Percentiles rank a stretch among this genome's conserved stretches.
phyloP scores from a whole-genome alignment of 2,797 vertebrate species.

The Trachurus trachurus region DNA sequence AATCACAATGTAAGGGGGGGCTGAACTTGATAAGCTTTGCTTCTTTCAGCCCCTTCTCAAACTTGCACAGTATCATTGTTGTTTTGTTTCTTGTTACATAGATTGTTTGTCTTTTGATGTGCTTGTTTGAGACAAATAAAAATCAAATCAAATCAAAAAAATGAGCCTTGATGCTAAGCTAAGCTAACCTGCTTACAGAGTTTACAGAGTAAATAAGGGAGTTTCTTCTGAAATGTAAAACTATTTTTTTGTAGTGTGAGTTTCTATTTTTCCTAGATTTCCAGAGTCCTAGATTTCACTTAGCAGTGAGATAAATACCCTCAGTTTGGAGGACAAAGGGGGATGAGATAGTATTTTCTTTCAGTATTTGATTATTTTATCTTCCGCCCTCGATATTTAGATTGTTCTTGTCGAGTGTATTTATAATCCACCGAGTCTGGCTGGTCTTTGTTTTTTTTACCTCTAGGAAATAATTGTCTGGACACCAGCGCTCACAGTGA shows the following conservation, averaged over 20 bases:
- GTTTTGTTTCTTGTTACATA: too few species aligned
- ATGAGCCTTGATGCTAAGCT: background rate
- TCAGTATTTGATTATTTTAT: background rate
- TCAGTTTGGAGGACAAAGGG: too few species aligned
- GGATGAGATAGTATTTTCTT: background rate
- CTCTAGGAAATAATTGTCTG: constrained; percentile 6
- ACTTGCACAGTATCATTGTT: too few species aligned
- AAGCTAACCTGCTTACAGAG: background rate
- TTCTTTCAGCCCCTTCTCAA: too few species aligned
- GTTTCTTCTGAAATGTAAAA: background rate
- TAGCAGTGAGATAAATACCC: too few species aligned
- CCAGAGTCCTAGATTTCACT: too few species aligned
- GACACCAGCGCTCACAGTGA: constrained; percentile 20
- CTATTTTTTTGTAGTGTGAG: background rate
- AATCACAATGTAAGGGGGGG: too few species aligned
- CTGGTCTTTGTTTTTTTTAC: background rate
- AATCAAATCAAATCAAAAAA: too few species aligned
- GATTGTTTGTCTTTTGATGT: too few species aligned
- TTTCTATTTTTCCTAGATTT: too few species aligned
- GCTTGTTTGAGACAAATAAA: too few species aligned
- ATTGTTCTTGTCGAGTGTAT: background rate
- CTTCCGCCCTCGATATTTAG: background rate
- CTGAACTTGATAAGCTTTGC: too few species aligned
- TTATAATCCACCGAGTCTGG: background rate
- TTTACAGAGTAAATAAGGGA: background rate